Evolutionary conservation across 2,888 invertebrate genomes (phyloP).

Genomic region (Incurvaria masculella): DNA sequence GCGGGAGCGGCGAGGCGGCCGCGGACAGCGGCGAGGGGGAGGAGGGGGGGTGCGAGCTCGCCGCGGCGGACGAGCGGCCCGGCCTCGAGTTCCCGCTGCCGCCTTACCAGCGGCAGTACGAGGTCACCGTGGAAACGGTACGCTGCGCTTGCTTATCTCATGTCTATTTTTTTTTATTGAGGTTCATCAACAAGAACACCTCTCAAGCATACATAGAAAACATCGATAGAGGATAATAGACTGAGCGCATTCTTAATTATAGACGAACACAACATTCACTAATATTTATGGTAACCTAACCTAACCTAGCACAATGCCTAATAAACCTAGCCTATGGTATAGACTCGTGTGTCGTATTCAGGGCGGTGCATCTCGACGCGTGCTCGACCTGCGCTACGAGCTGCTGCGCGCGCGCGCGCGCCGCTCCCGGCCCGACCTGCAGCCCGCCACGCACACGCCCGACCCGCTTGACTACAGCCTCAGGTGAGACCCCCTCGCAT

Average conservation of each 20-base stretch:
- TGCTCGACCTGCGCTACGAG: constrained; percentile 77
- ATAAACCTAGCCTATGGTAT: too few relatives aligned
- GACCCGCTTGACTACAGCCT: constrained; percentile 82
- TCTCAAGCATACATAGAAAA: too few relatives aligned
- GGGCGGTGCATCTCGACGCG: constrained; percentile 24
- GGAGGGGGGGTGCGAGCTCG: constrained; percentile 22
- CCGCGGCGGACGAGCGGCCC: constrained; percentile 28
- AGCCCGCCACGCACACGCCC: constrained; percentile 72
- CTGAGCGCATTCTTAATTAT: too few relatives aligned
- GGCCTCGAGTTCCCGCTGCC: constrained; percentile 32
- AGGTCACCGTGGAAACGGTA: constrained; percentile 19
- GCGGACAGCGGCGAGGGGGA: constrained; percentile 19
- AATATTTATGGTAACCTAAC: too few relatives aligned
- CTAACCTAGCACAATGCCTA: too few relatives aligned
- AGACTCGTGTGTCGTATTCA: too few relatives aligned
- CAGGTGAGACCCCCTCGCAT: constrained; percentile 49
- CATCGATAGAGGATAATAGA: neutral
- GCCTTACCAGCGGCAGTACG: constrained; percentile 25
- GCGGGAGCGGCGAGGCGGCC: constrained; percentile 28
- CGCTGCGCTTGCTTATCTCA: constrained; percentile 3
- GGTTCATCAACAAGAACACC: too few relatives aligned
- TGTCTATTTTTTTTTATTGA: neutral
- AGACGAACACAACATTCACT: too few relatives aligned
- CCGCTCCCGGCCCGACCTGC: constrained; percentile 25
- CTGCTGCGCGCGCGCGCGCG: constrained; percentile 74